Conservation (phyloP, 2,888 invertebrate species). For the Plagodis dolabraria region DNA sequence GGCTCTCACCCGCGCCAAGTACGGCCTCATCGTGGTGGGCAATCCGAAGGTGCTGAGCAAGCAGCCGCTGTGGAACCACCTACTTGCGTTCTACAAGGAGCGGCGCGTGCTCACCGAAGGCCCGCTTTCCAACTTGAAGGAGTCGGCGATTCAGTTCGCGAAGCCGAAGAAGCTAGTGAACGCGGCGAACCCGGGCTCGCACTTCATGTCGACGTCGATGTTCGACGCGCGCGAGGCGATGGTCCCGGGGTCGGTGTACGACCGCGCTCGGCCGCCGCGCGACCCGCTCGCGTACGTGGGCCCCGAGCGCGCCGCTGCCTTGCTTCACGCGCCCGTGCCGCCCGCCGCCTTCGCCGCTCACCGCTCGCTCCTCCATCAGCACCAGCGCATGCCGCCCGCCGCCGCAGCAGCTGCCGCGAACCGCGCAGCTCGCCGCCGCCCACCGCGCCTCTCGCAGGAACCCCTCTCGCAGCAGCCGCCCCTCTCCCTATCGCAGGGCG, state of each 20-base stretch:
- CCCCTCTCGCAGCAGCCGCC: slow-evolving; percentile 90
- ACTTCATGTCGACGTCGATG: slow-evolving; percentile 99
- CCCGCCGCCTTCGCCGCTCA: slow-evolving; percentile 97
- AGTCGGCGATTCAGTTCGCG: slow-evolving; percentile 97
- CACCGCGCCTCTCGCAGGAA: slow-evolving; percentile 86
- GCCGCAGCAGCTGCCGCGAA: slow-evolving; percentile 87
- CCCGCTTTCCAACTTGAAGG: slow-evolving; percentile 97
- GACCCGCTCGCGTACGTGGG: slow-evolving; percentile 97
- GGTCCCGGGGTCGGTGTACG: slow-evolving; percentile 97
- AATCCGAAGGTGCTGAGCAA: slow-evolving; percentile 99
- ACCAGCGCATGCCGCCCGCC: slow-evolving; percentile 87
- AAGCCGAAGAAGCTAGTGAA: slow-evolving; percentile 98
- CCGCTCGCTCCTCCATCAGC: slow-evolving; percentile 92
- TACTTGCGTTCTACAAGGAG: slow-evolving; percentile 98
- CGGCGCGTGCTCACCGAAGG: slow-evolving; percentile 98
- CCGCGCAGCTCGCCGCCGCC: slow-evolving; percentile 68
- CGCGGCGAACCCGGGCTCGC: slow-evolving; percentile 96
- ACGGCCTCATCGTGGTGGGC: slow-evolving; percentile 98
- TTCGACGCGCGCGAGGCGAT: slow-evolving; percentile 98
- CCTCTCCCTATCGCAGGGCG: slow-evolving; percentile 89
- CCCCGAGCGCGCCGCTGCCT: slow-evolving; percentile 91
- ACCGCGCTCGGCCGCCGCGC: slow-evolving; percentile 91
- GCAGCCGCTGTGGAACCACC: slow-evolving; percentile 99
- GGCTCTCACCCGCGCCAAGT: slow-evolving; percentile 98
- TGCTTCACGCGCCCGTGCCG: slow-evolving; percentile 93